A percentile compares a stretch with the other conserved stretches of the same genome.
Evolutionary conservation across 2,113 vertebrate species (phyloP).

Genomic region (Misgurnus anguillicaudatus): DNA sequence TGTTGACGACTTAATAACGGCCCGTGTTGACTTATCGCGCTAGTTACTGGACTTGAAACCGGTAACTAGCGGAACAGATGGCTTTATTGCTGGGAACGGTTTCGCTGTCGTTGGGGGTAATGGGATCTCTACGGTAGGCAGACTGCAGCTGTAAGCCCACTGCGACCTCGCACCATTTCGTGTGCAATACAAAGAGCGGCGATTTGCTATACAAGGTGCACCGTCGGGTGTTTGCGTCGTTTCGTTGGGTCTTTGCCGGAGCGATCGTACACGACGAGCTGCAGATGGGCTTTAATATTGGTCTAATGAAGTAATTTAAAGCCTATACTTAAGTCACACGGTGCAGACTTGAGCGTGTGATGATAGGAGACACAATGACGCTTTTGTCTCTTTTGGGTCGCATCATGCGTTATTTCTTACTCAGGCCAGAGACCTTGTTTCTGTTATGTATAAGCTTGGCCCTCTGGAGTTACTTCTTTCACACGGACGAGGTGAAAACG

Average conservation of each 20-base stretch:
- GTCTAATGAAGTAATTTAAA: conserved; percentile 37
- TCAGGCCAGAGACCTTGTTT: conserved; percentile 98
- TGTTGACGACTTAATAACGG: not conserved
- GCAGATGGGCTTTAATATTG: conserved; percentile 17
- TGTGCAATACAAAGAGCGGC: not conserved
- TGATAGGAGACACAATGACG: conserved; percentile 99
- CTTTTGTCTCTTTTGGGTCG: conserved; percentile 98
- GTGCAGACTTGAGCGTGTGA: conserved; percentile 70
- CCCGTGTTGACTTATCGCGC: not conserved
- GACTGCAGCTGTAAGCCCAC: conserved; percentile 18
- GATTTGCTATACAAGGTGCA: not conserved
- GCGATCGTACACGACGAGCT: not conserved
- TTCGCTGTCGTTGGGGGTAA: conserved; percentile 19
- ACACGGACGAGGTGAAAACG: conserved; percentile 99
- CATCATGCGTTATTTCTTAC: conserved; percentile 99
- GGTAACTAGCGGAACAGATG: not conserved
- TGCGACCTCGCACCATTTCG: not conserved
- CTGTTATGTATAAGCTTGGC: conserved; percentile 97
- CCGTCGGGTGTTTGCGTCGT: not conserved
- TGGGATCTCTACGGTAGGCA: conserved; percentile 28
- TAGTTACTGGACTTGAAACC: not conserved
- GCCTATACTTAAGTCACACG: conserved; percentile 57
- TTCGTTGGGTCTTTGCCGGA: not conserved
- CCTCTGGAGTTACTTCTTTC: conserved; percentile 99
- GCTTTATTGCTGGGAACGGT: not conserved